Percentiles rank a stretch among this genome's conserved stretches.
Evolutionary conservation across 1,140 invertebrate species (phyloP).

Genomic region (Watersipora subatra): DNA sequence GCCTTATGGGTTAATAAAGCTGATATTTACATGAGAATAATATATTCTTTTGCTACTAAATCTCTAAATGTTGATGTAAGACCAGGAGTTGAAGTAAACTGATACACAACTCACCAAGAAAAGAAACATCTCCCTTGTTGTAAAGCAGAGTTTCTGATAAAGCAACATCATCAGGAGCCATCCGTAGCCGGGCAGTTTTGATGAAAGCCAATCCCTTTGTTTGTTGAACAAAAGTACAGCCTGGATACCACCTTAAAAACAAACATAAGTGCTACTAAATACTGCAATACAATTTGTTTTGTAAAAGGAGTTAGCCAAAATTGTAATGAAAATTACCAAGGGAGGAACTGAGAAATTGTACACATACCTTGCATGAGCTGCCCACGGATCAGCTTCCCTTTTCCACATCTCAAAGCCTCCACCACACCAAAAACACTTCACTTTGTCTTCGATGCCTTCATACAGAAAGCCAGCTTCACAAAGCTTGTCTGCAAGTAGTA

Average conservation of each 20-base stretch:
- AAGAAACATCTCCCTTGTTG: neutral
- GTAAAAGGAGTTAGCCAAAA: too few relatives aligned
- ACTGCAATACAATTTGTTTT: too few relatives aligned
- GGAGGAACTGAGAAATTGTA: too few relatives aligned
- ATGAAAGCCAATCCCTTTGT: neutral
- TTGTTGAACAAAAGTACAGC: neutral
- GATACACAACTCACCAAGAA: neutral
- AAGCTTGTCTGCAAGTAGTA: constrained; percentile 61
- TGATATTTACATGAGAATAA: too few relatives aligned
- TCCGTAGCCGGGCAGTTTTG: neutral
- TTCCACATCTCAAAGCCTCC: constrained; percentile 59
- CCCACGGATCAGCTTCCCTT: constrained; percentile 55
- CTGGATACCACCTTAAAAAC: too few relatives aligned
- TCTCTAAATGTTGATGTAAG: too few relatives aligned
- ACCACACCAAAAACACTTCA: constrained; percentile 70
- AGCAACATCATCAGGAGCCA: neutral
- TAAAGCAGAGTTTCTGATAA: neutral
- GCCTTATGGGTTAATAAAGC: too few relatives aligned
- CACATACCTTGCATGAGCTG: constrained; percentile 54
- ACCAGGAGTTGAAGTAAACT: too few relatives aligned
- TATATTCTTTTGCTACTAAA: too few relatives aligned
- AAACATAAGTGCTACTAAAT: too few relatives aligned
- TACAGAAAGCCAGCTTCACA: constrained; percentile 30
- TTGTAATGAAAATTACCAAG: too few relatives aligned
- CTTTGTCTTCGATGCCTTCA: constrained; percentile 44